These are phyloP conservation scores for Acrobasis consociella DNA, from an alignment of 2,888 invertebrate genomes.

Conservation along the genomic window DNA sequence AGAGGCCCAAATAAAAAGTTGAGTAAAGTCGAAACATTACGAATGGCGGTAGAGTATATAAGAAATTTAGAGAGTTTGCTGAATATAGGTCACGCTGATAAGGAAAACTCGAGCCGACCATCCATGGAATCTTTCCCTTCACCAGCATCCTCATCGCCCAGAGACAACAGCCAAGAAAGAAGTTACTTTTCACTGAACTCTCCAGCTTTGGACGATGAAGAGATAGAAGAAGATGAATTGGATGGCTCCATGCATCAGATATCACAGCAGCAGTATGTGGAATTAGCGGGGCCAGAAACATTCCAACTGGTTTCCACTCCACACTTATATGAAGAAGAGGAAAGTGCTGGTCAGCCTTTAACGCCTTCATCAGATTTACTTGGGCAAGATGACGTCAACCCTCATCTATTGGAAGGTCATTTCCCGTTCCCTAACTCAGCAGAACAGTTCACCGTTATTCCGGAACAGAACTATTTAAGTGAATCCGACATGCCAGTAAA, in stretches of 20 bases:
- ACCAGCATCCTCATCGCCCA: conserved; percentile 76
- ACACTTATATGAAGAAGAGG: conserved; percentile 84
- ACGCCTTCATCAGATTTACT: conserved; percentile 76
- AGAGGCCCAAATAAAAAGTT: conserved; percentile 89
- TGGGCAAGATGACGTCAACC: conserved; percentile 76
- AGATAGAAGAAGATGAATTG: conserved; percentile 72
- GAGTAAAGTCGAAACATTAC: conserved; percentile 93
- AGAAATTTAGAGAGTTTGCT: conserved; percentile 89
- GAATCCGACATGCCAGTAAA: conserved; percentile 68
- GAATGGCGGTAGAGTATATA: conserved; percentile 96
- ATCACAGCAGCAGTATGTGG: conserved; percentile 82
- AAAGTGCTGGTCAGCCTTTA: conserved; percentile 80
- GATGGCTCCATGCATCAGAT: conserved; percentile 72
- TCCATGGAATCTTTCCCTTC: conserved; percentile 78
- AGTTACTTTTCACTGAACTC: conserved; percentile 72
- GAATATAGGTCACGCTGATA: conserved; percentile 85
- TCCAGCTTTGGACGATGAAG: conserved; percentile 73
- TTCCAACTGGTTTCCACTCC: conserved; percentile 85
- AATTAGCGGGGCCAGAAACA: conserved; percentile 83
- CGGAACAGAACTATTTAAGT: conserved; percentile 67
- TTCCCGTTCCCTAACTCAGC: conserved; percentile 77
- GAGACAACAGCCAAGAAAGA: conserved; percentile 80
- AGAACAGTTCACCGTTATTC: conserved; percentile 80
- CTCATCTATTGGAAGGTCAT: conserved; percentile 74
- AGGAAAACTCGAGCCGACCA: conserved; percentile 67